These are phyloP conservation scores for Meteorus cinctellus DNA, from an alignment of 2,888 invertebrate species.

Conservation along the genomic window DNA sequence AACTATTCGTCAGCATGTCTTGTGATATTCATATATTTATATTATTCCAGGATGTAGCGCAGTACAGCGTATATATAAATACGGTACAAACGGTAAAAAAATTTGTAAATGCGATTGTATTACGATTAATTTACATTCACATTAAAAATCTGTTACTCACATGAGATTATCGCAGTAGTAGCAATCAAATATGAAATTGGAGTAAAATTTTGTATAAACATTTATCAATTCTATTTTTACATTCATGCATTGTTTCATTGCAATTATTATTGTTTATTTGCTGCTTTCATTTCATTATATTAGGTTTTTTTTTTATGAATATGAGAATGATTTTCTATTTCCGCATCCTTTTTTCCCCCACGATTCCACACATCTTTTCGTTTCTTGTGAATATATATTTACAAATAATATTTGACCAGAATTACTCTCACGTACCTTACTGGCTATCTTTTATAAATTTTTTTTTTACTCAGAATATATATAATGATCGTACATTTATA, in stretches of 20 bases:
- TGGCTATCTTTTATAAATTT: conserved; percentile 55
- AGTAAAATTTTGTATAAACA: conserved; percentile 36
- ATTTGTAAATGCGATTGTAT: conserved; percentile 66
- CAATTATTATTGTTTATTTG: conserved; percentile 28
- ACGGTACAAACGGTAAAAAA: conserved; percentile 70
- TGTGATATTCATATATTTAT: too few species aligned
- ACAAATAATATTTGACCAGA: conserved; percentile 66
- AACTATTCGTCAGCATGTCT: too few species aligned
- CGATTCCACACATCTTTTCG: conserved; percentile 23
- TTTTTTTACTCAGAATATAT: conserved; percentile 57
- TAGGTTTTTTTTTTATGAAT: background rate
- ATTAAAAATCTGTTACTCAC: conserved; percentile 47
- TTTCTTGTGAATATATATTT: conserved; percentile 49
- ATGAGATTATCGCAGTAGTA: conserved; percentile 15
- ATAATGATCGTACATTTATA: conserved; percentile 55
- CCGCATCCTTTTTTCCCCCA: conserved; percentile 17
- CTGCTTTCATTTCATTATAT: conserved; percentile 39
- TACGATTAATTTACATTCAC: conserved; percentile 53
- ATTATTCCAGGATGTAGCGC: conserved; percentile 60
- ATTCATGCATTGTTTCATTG: conserved; percentile 26
- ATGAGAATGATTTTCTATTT: conserved; percentile 26
- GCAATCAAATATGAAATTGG: conserved; percentile 35
- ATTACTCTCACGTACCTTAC: conserved; percentile 67
- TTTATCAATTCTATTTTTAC: conserved; percentile 35
- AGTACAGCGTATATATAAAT: conserved; percentile 65